These are phyloP conservation scores for Chlamydotis undulata DNA, from an alignment of 2,113 vertebrate species.

Conservation along the genomic window DNA sequence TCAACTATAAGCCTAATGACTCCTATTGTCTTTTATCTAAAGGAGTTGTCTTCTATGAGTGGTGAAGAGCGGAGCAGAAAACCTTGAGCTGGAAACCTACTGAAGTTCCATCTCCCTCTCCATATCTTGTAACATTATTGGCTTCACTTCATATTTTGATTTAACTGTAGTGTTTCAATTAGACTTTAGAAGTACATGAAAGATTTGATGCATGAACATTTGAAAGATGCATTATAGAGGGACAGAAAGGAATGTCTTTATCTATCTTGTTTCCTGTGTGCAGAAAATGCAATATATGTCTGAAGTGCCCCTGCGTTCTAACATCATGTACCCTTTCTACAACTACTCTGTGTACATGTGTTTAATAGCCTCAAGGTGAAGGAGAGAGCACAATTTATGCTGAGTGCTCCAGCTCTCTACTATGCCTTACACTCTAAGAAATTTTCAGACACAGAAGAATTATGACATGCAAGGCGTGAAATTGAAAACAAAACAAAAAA, in stretches of 20 bases:
- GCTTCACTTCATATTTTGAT: neutral
- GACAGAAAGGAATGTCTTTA: neutral
- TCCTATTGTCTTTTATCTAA: neutral
- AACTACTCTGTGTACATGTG: neutral
- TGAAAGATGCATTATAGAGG: neutral
- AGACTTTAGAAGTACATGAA: neutral
- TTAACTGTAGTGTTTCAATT: neutral
- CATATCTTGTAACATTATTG: neutral
- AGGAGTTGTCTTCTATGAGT: neutral
- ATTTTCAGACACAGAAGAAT: neutral
- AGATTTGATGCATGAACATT: neutral
- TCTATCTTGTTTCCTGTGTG: neutral
- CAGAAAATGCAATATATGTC: neutral
- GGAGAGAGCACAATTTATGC: neutral
- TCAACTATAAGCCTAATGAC: neutral
- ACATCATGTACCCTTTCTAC: neutral
- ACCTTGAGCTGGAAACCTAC: neutral
- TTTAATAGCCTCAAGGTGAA: neutral
- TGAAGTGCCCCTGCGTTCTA: neutral
- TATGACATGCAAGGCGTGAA: neutral
- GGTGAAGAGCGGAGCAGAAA: neutral
- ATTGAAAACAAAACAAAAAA: conserved; percentile 2
- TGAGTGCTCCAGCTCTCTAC: neutral
- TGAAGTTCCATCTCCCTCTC: neutral
- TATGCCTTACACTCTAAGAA: neutral